Evolutionary conservation across 1,140 invertebrate genomes (phyloP).

Genomic region (Antheraea pernyi): DNA sequence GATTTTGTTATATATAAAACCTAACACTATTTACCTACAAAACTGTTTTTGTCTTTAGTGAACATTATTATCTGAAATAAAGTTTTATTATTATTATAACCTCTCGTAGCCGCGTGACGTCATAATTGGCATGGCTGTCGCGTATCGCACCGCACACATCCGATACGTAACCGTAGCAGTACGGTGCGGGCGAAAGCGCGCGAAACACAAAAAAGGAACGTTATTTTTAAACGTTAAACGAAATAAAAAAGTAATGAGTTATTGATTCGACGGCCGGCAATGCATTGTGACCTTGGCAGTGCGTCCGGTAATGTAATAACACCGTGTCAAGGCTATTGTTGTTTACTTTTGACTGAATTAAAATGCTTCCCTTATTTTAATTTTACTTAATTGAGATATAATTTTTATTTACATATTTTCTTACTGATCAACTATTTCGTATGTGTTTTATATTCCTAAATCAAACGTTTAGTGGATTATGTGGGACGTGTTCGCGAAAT

Average conservation of each 20-base stretch:
- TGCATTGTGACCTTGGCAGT: conserved; percentile 31
- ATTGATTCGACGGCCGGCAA: conserved; percentile 41
- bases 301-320: conserved; percentile 28
- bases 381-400: no score
- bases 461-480: no score
- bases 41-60: no score
- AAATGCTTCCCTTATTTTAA: not conserved
- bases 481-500: no score
- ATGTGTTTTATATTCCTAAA: no score
- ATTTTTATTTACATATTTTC: no score
- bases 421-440: no score
- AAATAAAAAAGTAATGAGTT: conserved; percentile 56
- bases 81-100: no score
- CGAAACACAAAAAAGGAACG: conserved; percentile 34
- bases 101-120: conserved; percentile 13
- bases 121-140: conserved; percentile 27
- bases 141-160: conserved; percentile 11
- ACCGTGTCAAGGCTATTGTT: conserved; percentile 36
- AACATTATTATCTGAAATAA: no score
- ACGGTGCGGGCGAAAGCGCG: conserved; percentile 19
- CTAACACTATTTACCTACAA: no score
- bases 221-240: conserved; percentile 48
- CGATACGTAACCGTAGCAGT: conserved; percentile 35
- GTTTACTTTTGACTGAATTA: conserved; percentile 11
- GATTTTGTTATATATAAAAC: no score